Base-by-base conservation (phyloP, 1,140 invertebrate species). In the Saxidomus purpurata region DNA sequence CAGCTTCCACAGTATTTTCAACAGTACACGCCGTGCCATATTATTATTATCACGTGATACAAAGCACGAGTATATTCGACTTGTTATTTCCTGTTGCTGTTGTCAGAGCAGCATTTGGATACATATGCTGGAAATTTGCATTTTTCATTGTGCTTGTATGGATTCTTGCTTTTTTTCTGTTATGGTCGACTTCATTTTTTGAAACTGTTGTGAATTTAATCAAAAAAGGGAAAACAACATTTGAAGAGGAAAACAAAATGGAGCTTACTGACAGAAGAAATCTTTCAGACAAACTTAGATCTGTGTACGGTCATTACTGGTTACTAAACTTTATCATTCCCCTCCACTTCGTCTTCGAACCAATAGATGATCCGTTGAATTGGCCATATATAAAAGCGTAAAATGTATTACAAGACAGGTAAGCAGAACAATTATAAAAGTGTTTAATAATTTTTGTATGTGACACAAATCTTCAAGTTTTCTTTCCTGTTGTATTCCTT, bases 221-320 rank as follows among this genome's bases (percentile, higher is more conserved):
- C 6, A 43, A 0, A 22, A 28, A 43, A n/a, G 92, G 93, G 28
- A 80, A 83, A 59, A 93, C 93, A 6, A 89, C 90, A 19, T 92
- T 92, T 76, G 93, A 93, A 80, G 36, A 81, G 17, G 91, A 90
- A 36, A 80, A 86, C 22, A 89, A 90, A 22, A 59, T 93, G 22
- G 81, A 91, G 28, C 80, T 93, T 13, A 55, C 36, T 55, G 91
- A 93, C 49, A 87, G 55, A 11, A 76, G 92, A 31, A 40, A 19
- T 11, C 47, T 92, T 17, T 22, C 40, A 9, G 77, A 81, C 11
- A 93, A 91, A 74, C 31, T 93, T 0, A 31, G 71, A 31, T 80
- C 90, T 4, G 89, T 93, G 25, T 92, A 93, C 43, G 93, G 93
- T 9, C 19, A 43, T 11, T 90, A 92, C 74, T 93, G 91, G 92